Conservation (phyloP, 2,888 invertebrate species). For the Ceramica pisi region DNA sequence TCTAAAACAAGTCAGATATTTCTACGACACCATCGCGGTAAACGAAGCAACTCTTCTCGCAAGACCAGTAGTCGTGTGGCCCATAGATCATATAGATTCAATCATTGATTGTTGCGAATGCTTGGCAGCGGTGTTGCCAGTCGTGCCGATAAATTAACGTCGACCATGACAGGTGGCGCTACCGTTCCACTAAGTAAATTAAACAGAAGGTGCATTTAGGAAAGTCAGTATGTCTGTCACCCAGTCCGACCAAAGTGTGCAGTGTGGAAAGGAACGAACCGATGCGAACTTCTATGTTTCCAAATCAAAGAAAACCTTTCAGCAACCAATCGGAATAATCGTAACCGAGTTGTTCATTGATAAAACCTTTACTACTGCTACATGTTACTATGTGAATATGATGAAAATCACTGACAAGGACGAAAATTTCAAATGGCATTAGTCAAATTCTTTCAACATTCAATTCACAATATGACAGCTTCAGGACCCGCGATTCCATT, state of each 20-base stretch:
- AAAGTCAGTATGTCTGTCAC: background rate
- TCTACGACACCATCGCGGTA: slow-evolving; percentile 24
- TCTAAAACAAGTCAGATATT: slow-evolving; percentile 8
- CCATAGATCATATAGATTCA: slow-evolving; percentile 52
- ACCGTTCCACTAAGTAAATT: slow-evolving; percentile 18
- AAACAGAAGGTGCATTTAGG: slow-evolving; percentile 35
- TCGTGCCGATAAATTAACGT: slow-evolving; percentile 54
- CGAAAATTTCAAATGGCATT: too few relatives aligned
- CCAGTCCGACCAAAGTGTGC: background rate
- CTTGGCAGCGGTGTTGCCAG: slow-evolving; percentile 52
- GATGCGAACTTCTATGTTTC: background rate
- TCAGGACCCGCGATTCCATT: too few relatives aligned
- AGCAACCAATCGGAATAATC: too few relatives aligned
- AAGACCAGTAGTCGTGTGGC: slow-evolving; percentile 5
- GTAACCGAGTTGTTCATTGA: too few relatives aligned
- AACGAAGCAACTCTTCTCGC: slow-evolving; percentile 24
- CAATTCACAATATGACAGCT: too few relatives aligned
- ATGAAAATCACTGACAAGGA: too few relatives aligned
- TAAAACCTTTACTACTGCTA: too few relatives aligned
- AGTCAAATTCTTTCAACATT: too few relatives aligned
- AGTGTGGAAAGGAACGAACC: background rate
- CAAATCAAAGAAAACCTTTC: too few relatives aligned
- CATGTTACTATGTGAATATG: too few relatives aligned
- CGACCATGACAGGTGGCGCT: slow-evolving; percentile 59
- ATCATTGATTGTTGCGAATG: slow-evolving; percentile 50